These are phyloP conservation scores for Troides oblongomaculatus DNA, from an alignment of 2,888 invertebrate genomes.

Conservation along the genomic window DNA sequence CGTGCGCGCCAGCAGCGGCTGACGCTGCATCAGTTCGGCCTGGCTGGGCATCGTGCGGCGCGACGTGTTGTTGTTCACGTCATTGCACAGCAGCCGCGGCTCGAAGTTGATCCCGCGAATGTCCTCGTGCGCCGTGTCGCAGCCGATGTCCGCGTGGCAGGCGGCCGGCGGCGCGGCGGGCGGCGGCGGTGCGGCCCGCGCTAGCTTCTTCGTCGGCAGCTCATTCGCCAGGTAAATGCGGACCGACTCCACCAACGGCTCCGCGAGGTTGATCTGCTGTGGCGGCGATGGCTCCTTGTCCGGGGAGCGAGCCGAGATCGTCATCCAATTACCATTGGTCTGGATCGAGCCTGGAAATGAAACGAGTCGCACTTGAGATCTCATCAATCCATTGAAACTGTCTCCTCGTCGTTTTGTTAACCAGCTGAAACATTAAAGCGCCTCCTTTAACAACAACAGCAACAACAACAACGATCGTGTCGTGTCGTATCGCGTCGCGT, in stretches of 20 bases:
- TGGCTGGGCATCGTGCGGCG: constrained; percentile 69
- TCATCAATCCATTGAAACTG: no score
- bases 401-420: no score
- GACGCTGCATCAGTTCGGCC: constrained; percentile 76
- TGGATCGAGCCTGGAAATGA: constrained; percentile 70
- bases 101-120: constrained; percentile 75
- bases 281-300: constrained; percentile 67
- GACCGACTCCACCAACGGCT: constrained; percentile 74
- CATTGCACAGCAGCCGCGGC: constrained; percentile 68
- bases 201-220: constrained; percentile 63
- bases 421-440: no score
- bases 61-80: constrained; percentile 76
- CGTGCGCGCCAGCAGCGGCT: constrained; percentile 72
- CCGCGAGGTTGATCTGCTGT: constrained; percentile 65
- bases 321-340: constrained; percentile 78
- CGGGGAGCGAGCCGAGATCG: constrained; percentile 70
- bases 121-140: constrained; percentile 65
- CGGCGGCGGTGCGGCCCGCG: constrained; percentile 42
- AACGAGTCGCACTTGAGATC: constrained; percentile 5
- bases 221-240: constrained; percentile 71
- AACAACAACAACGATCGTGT: no score
- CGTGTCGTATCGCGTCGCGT: not conserved
- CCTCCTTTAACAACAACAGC: not conserved
- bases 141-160: constrained; percentile 70
- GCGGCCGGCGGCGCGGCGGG: constrained; percentile 40